Evolutionary conservation across 2,113 vertebrate species (phyloP), one percentile per base, ranked within the genome.

Genomic region (Protobothrops flavoviridis): DNA sequence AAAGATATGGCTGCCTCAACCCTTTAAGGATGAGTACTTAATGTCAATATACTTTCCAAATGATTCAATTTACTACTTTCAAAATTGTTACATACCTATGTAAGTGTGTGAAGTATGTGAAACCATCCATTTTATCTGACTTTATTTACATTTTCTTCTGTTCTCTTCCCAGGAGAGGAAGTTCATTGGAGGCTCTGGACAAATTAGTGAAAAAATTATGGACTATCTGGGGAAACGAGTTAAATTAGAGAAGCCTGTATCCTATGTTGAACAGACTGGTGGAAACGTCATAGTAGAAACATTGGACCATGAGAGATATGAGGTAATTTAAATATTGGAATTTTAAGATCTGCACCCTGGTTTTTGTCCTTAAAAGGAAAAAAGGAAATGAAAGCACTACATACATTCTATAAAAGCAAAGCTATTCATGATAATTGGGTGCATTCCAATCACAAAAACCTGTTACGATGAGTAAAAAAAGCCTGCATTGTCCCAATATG

Each of bases 201-300:
- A 99, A 97, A 98, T 99, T 97, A 98, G 98, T 39, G 98, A 99
- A 95, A 95, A 94, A 94, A 98, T 99, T 92, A 98, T 98, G 96
- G 97, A 96, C 17, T 97, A 97, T 94, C 98, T 99, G 88, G 99
- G 98, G 1, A 97, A 98, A 3, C 96, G 95, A 0, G 99, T 99
- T 88, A 98, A 98, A 95, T 96, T 99, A 95, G 90, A 98, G 95
- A 98, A 98, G 4, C 98, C 99, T 0, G 99, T 99, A 9, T 93
- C 96, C 93, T 97, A 96, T 93, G 97, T 99, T 20, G 98, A 99
- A 96, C 99, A 99, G 97, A 97, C 93, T 0, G 97, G 98, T 92
- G 98, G 98, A 95, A 53, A 94, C 1, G 97, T 99, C 90, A 17
- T 97, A 61, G 99, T 99, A 96, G 98, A 99, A 95, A 99, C 99